A percentile compares a stretch with the other conserved stretches of the same genome.
These are phyloP conservation scores for Enteromius anoplus DNA, from an alignment of 2,797 vertebrate genomes.

Conservation along the genomic window DNA sequence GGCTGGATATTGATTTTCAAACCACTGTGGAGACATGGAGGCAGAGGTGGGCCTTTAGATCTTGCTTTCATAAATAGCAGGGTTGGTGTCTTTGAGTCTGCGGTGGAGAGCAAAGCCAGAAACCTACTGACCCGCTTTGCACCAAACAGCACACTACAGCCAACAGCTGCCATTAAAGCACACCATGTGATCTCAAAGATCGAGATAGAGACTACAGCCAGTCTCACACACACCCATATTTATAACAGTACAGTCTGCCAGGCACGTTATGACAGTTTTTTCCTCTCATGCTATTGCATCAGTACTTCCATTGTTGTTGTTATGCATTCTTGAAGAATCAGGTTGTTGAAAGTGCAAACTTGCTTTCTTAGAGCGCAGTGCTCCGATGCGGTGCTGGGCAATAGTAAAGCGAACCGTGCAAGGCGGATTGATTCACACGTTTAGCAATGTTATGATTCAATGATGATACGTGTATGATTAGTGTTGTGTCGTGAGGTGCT, in stretches of 20 bases:
- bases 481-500: not conserved
- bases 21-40: conserved; percentile 3
- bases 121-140: conserved; percentile 44
- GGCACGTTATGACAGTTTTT: not conserved
- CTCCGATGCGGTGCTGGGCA: not conserved
- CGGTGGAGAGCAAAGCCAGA: conserved; percentile 5
- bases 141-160: conserved; percentile 24
- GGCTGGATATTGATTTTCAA: not conserved
- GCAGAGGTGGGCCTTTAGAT: conserved; percentile 7
- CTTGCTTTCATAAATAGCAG: conserved; percentile 23
- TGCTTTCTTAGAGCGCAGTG: not conserved
- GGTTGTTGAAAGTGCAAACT: not conserved
- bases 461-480: not conserved
- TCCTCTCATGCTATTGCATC: not conserved
- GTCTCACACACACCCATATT: not conserved
- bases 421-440: not conserved
- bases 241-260: conserved; percentile 10
- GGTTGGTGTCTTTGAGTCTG: conserved; percentile 25
- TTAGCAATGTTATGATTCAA: not conserved
- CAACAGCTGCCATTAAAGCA: conserved; percentile 22
- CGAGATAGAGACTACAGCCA: conserved; percentile 14
- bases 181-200: conserved; percentile 4
- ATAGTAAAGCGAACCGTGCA: not conserved
- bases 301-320: not conserved
- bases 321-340: not conserved